Percentiles rank a stretch among this genome's conserved stretches.
phyloP scores from a whole-genome alignment of 2,113 vertebrate species.

The Nannobrachium achirus region DNA sequence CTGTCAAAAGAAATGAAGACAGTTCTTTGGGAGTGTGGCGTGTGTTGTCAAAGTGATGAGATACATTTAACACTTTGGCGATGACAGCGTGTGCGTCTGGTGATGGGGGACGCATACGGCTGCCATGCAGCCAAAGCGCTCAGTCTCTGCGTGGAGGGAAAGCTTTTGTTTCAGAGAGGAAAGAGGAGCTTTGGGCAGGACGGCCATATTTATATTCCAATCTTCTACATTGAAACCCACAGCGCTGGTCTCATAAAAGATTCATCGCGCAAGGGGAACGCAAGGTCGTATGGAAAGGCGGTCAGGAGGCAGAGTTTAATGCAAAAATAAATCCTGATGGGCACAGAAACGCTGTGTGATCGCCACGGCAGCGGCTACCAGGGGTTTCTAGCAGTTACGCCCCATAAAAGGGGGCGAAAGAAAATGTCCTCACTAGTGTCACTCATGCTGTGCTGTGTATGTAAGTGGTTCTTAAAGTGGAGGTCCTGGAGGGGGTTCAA shows the following conservation, averaged over 20 bases:
- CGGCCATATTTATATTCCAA: constrained; percentile 85
- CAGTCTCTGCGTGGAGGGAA: constrained; percentile 56
- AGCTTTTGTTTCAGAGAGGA: constrained; percentile 71
- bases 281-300: constrained; percentile 80
- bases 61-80: constrained; percentile 25
- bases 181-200: constrained; percentile 70
- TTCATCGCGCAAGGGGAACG: constrained; percentile 77
- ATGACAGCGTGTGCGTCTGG: constrained; percentile 31
- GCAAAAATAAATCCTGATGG: constrained; percentile 50
- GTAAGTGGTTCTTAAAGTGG: no score
- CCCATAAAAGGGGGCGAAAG: constrained; percentile 20
- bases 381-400: constrained; percentile 30
- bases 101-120: constrained; percentile 29
- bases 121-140: constrained; percentile 59
- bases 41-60: constrained; percentile 30
- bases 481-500: no score
- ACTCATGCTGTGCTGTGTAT: constrained; percentile 1
- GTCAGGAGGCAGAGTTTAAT: constrained; percentile 71
- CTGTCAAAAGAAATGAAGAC: constrained; percentile 20
- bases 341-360: constrained; percentile 25
- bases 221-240: constrained; percentile 81
- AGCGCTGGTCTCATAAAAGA: constrained; percentile 83
- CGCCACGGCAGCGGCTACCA: constrained; percentile 45
- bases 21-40: constrained; percentile 2
- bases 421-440: constrained; percentile 33